These are phyloP conservation scores for Osmerus mordax DNA, from an alignment of 2,113 vertebrate genomes.

Conservation along the genomic window DNA sequence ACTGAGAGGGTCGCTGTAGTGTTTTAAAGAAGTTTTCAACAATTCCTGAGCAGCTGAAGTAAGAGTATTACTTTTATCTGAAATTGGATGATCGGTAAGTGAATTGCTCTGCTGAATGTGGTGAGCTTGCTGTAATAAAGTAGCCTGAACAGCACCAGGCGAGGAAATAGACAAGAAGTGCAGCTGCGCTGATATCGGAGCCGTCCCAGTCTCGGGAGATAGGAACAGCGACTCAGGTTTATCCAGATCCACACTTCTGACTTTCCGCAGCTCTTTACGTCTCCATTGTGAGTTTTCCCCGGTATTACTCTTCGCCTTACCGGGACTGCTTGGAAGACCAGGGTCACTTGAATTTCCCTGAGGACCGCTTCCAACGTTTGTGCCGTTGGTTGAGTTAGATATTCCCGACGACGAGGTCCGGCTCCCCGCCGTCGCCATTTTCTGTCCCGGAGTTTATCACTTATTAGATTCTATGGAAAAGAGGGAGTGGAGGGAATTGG, in stretches of 20 bases:
- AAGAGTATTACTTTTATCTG: slow-evolving; percentile 28
- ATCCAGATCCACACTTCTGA: slow-evolving; percentile 82
- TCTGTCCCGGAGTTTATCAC: slow-evolving; percentile 78
- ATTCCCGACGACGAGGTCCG: slow-evolving; percentile 74
- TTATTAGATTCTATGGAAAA: slow-evolving; percentile 54
- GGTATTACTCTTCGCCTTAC: slow-evolving; percentile 46
- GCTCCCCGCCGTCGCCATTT: slow-evolving; percentile 84
- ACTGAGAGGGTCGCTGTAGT: slow-evolving; percentile 35
- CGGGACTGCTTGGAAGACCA: slow-evolving; percentile 29
- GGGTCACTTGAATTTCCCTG: slow-evolving; percentile 32
- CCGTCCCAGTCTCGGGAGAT: slow-evolving; percentile 44
- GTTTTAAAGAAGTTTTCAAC: slow-evolving; percentile 40
- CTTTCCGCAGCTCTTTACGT: slow-evolving; percentile 81
- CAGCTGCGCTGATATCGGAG: slow-evolving; percentile 45
- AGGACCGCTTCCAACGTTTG: slow-evolving; percentile 30
- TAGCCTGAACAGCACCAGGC: slow-evolving; percentile 47
- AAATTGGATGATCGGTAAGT: slow-evolving; percentile 17
- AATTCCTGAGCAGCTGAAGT: slow-evolving; percentile 53
- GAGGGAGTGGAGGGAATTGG: slow-evolving; percentile 12
- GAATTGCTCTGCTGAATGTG: slow-evolving; percentile 35
- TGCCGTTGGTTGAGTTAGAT: slow-evolving; percentile 47
- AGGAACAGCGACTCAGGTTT: slow-evolving; percentile 63
- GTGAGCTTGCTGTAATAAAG: slow-evolving; percentile 35
- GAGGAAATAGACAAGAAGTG: slow-evolving; percentile 50
- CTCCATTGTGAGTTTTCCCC: slow-evolving; percentile 74